These are phyloP conservation scores for Quadriops clusia DNA, from an alignment of 2,888 invertebrate genomes.

Conservation along the genomic window DNA sequence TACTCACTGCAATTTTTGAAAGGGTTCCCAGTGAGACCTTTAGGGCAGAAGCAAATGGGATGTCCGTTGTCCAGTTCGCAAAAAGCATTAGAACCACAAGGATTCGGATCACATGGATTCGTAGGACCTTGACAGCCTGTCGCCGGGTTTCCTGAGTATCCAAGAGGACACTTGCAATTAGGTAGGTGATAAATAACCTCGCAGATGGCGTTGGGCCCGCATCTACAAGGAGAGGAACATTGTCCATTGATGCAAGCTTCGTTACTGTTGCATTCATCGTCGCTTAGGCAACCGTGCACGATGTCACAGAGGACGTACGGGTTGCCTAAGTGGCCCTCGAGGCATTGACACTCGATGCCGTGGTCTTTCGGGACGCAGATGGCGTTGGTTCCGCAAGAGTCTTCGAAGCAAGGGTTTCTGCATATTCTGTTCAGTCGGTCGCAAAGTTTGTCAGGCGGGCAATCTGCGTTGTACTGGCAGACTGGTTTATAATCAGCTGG, in stretches of 20 bases:
- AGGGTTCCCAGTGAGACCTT: conserved; percentile 82
- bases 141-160: conserved; percentile 68
- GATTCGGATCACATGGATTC: conserved; percentile 72
- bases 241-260: conserved; percentile 69
- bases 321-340: conserved; percentile 62
- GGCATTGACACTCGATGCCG: conserved; percentile 64
- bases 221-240: conserved; percentile 66
- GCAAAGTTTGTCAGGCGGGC: conserved; percentile 74
- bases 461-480: conserved; percentile 85
- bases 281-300: conserved; percentile 59
- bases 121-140: conserved; percentile 59
- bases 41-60: conserved; percentile 82
- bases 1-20: conserved; percentile 81
- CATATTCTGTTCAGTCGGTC: conserved; percentile 75
- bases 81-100: conserved; percentile 75
- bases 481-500: conserved; percentile 47
- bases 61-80: conserved; percentile 77
- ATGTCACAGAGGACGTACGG: conserved; percentile 59
- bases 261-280: conserved; percentile 58
- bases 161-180: conserved; percentile 69
- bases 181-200: conserved; percentile 69
- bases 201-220: conserved; percentile 71
- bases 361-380: conserved; percentile 67
- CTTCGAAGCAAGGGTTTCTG: conserved; percentile 67
- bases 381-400: conserved; percentile 73